These are phyloP conservation scores for Agriopis marginaria DNA, from an alignment of 2,888 invertebrate genomes.

Conservation along the genomic window DNA sequence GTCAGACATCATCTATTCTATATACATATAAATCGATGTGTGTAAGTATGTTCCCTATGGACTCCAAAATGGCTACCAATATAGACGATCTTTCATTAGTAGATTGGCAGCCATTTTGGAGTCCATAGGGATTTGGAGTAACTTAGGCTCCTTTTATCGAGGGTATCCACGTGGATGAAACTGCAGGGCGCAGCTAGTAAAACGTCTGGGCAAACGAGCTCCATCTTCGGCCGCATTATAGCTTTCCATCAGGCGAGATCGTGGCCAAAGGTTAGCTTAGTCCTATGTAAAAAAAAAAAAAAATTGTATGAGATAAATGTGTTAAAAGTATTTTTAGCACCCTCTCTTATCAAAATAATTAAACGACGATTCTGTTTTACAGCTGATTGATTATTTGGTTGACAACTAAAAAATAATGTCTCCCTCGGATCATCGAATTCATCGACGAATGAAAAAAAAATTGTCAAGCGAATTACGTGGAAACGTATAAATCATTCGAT, in stretches of 20 bases:
- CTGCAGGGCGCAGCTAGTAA: not conserved
- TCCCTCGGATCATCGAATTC: slow-evolving; percentile 63
- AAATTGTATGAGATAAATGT: slow-evolving; percentile 12
- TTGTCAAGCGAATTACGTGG: slow-evolving; percentile 69
- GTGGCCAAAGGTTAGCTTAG: too few relatives aligned
- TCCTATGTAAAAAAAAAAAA: too few relatives aligned
- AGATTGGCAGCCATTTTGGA: too few relatives aligned
- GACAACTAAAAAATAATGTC: slow-evolving; percentile 56
- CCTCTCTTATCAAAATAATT: slow-evolving; percentile 35
- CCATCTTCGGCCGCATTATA: too few relatives aligned
- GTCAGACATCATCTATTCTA: too few relatives aligned
- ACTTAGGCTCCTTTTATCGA: not conserved
- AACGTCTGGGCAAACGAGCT: too few relatives aligned
- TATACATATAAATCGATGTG: too few relatives aligned
- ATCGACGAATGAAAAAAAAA: slow-evolving; percentile 58
- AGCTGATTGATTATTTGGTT: slow-evolving; percentile 32
- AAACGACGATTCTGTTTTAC: slow-evolving; percentile 36
- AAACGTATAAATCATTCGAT: slow-evolving; percentile 75
- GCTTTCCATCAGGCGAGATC: too few relatives aligned
- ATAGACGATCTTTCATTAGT: not conserved
- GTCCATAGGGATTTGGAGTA: too few relatives aligned
- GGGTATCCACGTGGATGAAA: too few relatives aligned
- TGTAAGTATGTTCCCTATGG: too few relatives aligned
- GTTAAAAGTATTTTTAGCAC: not conserved
- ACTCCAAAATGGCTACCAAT: too few relatives aligned